Evolutionary conservation across 2,113 vertebrate genomes (phyloP), one percentile per base, ranked within the genome.

Genomic region (Anolis sagrei): DNA sequence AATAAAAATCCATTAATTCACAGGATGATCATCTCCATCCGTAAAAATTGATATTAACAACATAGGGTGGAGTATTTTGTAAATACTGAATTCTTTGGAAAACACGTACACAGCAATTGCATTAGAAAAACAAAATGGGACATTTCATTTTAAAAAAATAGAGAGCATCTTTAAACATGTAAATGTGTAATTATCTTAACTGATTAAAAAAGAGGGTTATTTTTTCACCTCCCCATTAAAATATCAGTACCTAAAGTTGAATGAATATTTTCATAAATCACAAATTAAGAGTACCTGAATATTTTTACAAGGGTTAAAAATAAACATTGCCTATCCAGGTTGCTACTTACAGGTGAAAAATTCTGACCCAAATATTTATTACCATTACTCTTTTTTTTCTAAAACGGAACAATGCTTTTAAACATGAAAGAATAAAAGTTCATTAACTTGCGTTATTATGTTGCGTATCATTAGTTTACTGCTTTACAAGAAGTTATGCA

Each of bases 391-490:
- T 39, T 87, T 48, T 92, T 92, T 77, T 85, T 87, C 76, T 66
- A 91, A 89, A 92, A 93, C 90, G 91, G 92, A 94, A 93, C 83
- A 88, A 88, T 88, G 83, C 84, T 88, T 94, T 94, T 93, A 91
- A 93, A 92, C 85, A 90, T 90, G 90, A 90, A 93, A 93, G 90
- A 90, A 92, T 92, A 92, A 93, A 89, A 92, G 92, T 7, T 91
- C 88, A 92, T 92, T 93, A 91, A 93, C 88, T 86, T 92, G 92
- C 87, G 93, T 93, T 90, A 90, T 93, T 93, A 92, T 93, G 91
- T 92, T 90, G 86, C 82, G 87, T 93, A 89, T 83, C 87, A 91
- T 87, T 91, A 91, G 84, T 86, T 86, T 90, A 89, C 93, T 85
- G 90, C 91, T 19, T 94, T 91, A 64, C 9, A 93, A 91, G 86